Evolutionary conservation across 2,888 invertebrate species (phyloP).

Genomic region (Sminthurinus aureus): DNA sequence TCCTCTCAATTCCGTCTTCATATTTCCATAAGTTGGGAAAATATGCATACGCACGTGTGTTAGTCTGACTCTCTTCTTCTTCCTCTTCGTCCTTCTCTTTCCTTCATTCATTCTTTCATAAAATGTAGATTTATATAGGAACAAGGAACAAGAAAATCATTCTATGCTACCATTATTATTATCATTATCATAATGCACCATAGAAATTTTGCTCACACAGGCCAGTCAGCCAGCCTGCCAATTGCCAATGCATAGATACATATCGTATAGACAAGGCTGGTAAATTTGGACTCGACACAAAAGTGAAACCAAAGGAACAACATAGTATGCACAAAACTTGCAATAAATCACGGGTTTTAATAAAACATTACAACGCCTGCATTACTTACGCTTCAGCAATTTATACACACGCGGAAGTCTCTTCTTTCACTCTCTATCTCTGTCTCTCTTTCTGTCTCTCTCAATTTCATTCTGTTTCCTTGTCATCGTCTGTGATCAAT

Average conservation of each 20-base stretch:
- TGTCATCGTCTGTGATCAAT: conserved; percentile 18
- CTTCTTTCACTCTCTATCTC: conserved; percentile 22
- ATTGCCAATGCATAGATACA: background rate
- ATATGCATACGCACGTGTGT: background rate
- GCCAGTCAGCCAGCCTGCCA: background rate
- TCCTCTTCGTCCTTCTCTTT: no score
- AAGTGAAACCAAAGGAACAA: conserved; percentile 25
- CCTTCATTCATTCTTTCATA: background rate
- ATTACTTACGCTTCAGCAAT: conserved; percentile 56
- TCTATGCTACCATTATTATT: background rate
- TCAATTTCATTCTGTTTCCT: no score
- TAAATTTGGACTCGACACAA: conserved; percentile 25
- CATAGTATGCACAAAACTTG: conserved; percentile 36
- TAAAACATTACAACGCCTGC: conserved; percentile 59
- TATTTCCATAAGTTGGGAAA: background rate
- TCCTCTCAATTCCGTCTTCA: background rate
- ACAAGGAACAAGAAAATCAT: background rate
- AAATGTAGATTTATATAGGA: background rate
- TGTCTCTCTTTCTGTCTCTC: background rate
- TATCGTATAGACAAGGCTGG: background rate
- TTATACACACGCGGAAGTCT: conserved; percentile 41
- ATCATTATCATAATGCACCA: background rate
- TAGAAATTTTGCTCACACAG: background rate
- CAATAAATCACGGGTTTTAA: conserved; percentile 58
- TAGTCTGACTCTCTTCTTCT: background rate